Conservation (phyloP, 1,140 invertebrate species). For the Hyles euphorbiae region DNA sequence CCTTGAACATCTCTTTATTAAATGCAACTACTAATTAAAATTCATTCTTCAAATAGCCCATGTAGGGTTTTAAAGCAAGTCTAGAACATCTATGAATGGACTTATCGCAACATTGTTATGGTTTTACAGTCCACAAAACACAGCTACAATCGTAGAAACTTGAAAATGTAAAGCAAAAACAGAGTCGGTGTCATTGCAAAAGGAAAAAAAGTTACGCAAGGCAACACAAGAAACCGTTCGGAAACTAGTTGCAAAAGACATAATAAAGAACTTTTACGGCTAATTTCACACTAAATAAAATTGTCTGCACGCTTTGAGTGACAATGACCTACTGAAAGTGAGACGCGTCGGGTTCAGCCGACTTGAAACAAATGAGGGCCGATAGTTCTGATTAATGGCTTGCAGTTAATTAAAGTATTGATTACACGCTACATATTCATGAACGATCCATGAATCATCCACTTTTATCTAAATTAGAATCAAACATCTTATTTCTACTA, state of each 20-base stretch:
- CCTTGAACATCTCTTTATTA: too few relatives aligned
- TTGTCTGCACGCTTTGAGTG: slow-evolving; percentile 46
- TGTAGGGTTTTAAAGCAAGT: too few relatives aligned
- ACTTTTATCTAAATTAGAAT: too few relatives aligned
- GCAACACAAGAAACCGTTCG: slow-evolving; percentile 39
- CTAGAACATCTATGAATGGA: too few relatives aligned
- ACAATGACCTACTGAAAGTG: slow-evolving; percentile 62
- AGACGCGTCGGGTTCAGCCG: slow-evolving; percentile 7
- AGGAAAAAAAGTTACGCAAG: slow-evolving; percentile 45
- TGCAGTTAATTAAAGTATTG: too few relatives aligned
- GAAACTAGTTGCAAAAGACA: slow-evolving; percentile 52
- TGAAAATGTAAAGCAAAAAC: neutral
- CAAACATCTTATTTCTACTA: too few relatives aligned
- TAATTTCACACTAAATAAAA: slow-evolving; percentile 59
- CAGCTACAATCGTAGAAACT: neutral
- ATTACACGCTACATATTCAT: too few relatives aligned
- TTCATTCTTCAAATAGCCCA: too few relatives aligned
- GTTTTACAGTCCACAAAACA: neutral
- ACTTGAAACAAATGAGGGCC: slow-evolving; percentile 5
- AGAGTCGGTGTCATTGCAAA: slow-evolving; percentile 22
- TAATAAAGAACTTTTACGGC: slow-evolving; percentile 47
- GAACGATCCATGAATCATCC: too few relatives aligned
- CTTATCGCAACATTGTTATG: too few relatives aligned
- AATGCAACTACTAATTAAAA: too few relatives aligned
- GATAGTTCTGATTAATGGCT: neutral